Base-by-base conservation (phyloP, 2,888 invertebrate species). In the Ectemnius lituratus region DNA sequence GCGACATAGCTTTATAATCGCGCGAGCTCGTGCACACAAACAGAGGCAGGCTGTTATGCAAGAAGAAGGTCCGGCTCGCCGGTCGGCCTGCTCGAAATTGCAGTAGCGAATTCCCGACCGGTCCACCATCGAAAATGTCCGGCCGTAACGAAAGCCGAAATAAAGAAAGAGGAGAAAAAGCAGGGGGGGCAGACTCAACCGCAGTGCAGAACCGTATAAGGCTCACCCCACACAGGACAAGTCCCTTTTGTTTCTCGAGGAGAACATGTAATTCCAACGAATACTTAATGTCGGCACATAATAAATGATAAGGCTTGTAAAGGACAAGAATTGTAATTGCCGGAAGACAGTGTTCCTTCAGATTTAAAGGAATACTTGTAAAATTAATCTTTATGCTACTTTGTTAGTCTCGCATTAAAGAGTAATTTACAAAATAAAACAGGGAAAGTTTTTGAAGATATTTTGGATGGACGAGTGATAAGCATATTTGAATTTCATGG, bases 61-160 rank as follows among this genome's bases (percentile, higher is more conserved):
- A n/a, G 62, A 45, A 62, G 28, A 27, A 27, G 37, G 60, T 16
- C 13, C n/a, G 28, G 20, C 47, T 65, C 37, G 62, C 37, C 20
- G 70, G 60, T 57, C 56, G 67, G 68, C 37, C 11, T 52, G 52
- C 52, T 52, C 58, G 74, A 74, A 70, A 71, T 72, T 75, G 60
- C 69, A 52, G 78, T 76, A 77, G 78, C 78, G 69, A 70, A 74
- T 67, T 68, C 65, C 60, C 47, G 67, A 46, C 46, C 64, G 64
- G 66, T 60, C 61, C 66, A 45, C 58, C 67, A 67, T 70, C 73
- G 79, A 80, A 78, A 79, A 73, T 71, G 67, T 71, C 69, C 67
- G 58, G 49, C 60, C 52, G 71, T 67, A 71, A 71, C 75, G 69
- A 72, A 74, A 67, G 65, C 67, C 45, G 58, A 70, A 70, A 62